Base-by-base conservation (phyloP, 2,797 vertebrate genomes). In the Aphelocoma californica region DNA sequence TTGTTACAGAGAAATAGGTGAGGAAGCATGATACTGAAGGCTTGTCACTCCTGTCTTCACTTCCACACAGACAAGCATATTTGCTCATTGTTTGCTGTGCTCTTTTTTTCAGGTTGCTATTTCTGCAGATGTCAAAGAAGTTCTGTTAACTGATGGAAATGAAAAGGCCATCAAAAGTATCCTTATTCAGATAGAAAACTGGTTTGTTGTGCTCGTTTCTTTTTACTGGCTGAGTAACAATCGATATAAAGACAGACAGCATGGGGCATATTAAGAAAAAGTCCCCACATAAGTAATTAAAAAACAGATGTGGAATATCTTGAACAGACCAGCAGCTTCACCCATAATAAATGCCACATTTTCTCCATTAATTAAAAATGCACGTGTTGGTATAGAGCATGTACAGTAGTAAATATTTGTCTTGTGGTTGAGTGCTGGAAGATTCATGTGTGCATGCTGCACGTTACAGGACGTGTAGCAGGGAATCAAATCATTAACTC, bases 81-180 rank as follows among this genome's bases (percentile, higher is more conserved):
- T 98, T 98, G 98, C 97, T 98, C 98, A 98, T 98, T 98, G 98
- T 98, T 97, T 98, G 93, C 98, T 97, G 92, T 96, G 96, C 96
- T 98, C 97, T 98, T 97, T 97, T 97, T 97, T 98, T 97, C 98
- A 99, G 99, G 98, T 99, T 98, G 99, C 99, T 97, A 98, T 99
- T 98, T 99, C 98, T 98, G 99, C 99, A 98, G 99, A 99, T 98
- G 99, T 98, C 98, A 99, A 98, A 98, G 99, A 99, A 99, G 99
- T 99, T 98, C 98, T 99, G 98, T 98, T 99, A 98, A 99, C 99
- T 98, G 99, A 99, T 99, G 99, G 99, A 98, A 99, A 99, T 98
- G 99, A 99, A 98, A 99, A 99, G 99, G 99, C 99, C 98, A 99
- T 99, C 99, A 98, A 99, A 98, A 99, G 99, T 99, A 99, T 99